Evolutionary conservation across 2,888 invertebrate species (phyloP).

Genomic region (Tiliacea citrago): DNA sequence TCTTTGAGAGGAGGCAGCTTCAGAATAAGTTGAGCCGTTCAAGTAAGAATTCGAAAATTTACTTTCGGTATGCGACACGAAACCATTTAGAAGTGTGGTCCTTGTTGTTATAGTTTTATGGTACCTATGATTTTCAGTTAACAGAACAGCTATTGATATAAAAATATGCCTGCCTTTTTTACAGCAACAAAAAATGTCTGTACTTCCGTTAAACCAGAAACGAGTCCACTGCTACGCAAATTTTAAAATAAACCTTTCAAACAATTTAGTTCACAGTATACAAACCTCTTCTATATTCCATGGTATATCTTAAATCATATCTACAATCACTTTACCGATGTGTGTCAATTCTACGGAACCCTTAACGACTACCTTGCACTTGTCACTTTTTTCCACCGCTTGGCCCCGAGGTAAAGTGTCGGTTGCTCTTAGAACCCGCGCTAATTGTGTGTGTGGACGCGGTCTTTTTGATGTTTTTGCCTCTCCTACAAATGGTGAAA

Average conservation of each 20-base stretch:
- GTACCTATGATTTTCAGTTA: not conserved
- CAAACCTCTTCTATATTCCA: not conserved
- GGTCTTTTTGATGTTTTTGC: slow-evolving; percentile 80
- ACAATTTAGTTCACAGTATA: not conserved
- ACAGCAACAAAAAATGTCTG: not conserved
- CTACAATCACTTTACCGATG: not conserved
- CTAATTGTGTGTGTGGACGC: slow-evolving; percentile 79
- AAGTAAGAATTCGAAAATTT: not conserved
- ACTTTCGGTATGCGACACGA: not conserved
- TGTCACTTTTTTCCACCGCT: slow-evolving; percentile 58
- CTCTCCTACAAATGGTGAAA: slow-evolving; percentile 59
- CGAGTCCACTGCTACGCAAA: not conserved
- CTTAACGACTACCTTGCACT: slow-evolving; percentile 31
- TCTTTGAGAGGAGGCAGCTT: not conserved
- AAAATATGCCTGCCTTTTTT: not conserved
- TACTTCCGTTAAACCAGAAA: not conserved
- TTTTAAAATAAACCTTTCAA: not conserved
- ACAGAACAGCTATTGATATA: not conserved
- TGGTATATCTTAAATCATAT: not conserved
- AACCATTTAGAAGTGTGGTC: not conserved
- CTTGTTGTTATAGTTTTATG: not conserved
- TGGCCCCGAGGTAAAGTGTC: slow-evolving; percentile 58
- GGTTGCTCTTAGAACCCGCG: slow-evolving; percentile 75
- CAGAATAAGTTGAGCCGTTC: not conserved
- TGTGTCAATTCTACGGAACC: slow-evolving; percentile 61